A percentile compares a stretch with the other conserved stretches of the same genome.
Evolutionary conservation across 2,113 vertebrate species (phyloP).

Genomic region (Microtus pennsylvanicus): DNA sequence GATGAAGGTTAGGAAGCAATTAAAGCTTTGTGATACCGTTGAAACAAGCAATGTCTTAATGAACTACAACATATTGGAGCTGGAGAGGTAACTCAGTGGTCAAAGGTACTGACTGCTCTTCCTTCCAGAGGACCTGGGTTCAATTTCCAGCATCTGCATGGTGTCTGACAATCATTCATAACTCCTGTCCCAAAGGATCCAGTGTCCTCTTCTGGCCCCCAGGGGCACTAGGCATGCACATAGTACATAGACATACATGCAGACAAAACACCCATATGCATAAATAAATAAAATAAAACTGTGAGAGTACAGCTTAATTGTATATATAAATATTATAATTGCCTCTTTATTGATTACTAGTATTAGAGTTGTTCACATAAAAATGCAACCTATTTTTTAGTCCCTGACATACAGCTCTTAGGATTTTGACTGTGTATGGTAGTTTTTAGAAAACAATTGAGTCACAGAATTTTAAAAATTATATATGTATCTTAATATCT

Average conservation of each 20-base stretch:
- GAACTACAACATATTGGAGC: neutral
- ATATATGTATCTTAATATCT: neutral
- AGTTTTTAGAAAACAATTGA: neutral
- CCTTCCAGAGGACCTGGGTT: neutral
- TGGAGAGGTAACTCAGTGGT: neutral
- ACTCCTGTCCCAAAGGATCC: neutral
- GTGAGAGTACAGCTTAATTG: neutral
- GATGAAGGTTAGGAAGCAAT: slow-evolving; percentile 23
- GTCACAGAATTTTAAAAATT: slow-evolving; percentile 13
- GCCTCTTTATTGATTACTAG: neutral
- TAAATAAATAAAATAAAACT: neutral
- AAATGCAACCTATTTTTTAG: neutral
- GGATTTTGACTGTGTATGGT: neutral
- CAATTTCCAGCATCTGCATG: neutral
- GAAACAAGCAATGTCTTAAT: neutral
- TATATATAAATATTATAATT: neutral
- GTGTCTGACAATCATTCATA: neutral
- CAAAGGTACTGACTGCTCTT: neutral
- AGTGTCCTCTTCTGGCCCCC: neutral
- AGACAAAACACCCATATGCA: neutral
- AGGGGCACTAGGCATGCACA: neutral
- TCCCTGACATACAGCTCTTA: neutral
- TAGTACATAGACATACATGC: neutral
- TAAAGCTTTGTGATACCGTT: slow-evolving; percentile 25
- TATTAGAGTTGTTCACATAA: slow-evolving; percentile 3